These are phyloP conservation scores for Heteropelma amictum DNA, from an alignment of 2,888 invertebrate species.

Conservation along the genomic window DNA sequence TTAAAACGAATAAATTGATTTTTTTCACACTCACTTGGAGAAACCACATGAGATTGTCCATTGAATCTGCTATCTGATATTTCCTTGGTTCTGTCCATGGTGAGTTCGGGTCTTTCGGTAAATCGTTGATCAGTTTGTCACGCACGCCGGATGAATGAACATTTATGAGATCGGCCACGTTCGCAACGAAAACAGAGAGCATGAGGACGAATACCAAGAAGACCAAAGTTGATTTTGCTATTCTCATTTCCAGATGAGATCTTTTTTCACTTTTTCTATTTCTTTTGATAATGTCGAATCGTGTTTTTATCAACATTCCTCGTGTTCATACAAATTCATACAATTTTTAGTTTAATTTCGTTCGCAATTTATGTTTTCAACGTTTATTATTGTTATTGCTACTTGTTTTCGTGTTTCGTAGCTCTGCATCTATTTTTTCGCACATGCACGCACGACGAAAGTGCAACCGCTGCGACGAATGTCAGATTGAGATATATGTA, in stretches of 20 bases:
- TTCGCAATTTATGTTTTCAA: too few relatives aligned
- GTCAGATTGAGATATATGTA: too few relatives aligned
- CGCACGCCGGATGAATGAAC: constrained; percentile 78
- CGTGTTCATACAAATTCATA: too few relatives aligned
- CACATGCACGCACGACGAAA: too few relatives aligned
- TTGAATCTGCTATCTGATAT: constrained; percentile 79
- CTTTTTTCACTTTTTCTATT: too few relatives aligned
- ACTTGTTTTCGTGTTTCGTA: too few relatives aligned
- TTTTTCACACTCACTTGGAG: constrained; percentile 81
- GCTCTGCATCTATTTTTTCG: too few relatives aligned
- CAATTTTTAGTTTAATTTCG: too few relatives aligned
- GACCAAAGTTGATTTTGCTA: constrained; percentile 82
- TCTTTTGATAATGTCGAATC: too few relatives aligned
- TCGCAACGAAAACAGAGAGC: constrained; percentile 84
- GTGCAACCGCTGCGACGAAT: too few relatives aligned
- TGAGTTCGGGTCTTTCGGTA: constrained; percentile 36
- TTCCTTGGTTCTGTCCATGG: constrained; percentile 65
- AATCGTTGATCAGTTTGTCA: constrained; percentile 53
- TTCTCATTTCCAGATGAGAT: constrained; percentile 79
- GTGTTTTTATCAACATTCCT: too few relatives aligned
- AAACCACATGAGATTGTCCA: constrained; percentile 86
- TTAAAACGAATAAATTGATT: background rate
- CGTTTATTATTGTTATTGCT: too few relatives aligned
- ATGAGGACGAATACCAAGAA: constrained; percentile 82
- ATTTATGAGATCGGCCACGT: constrained; percentile 84